Base-by-base conservation (phyloP, 1,140 invertebrate genomes). In the Saccostrea glomerata region DNA sequence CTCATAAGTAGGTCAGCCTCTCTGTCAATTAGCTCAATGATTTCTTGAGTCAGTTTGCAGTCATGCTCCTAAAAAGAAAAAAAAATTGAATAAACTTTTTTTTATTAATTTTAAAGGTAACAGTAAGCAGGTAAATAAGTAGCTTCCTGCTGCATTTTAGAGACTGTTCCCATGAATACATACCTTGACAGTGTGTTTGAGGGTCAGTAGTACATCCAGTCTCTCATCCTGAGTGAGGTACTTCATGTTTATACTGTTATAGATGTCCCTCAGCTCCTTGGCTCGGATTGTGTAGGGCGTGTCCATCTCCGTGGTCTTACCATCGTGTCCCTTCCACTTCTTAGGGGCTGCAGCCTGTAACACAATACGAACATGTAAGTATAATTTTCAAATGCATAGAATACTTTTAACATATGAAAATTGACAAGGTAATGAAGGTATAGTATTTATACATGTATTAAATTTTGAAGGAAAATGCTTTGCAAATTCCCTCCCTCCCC, bases 151-250 rank as follows among this genome's bases (percentile, higher is more conserved):
- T n/a, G n/a, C n/a, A n/a, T n/a, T n/a, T n/a, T n/a, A n/a, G n/a
- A n/a, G n/a, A n/a, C n/a, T n/a, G n/a, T n/a, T n/a, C n/a, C n/a
- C n/a, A n/a, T n/a, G n/a, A n/a, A n/a, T n/a, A n/a, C n/a, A n/a
- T n/a, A n/a, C n/a, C 93, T 95, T 95, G 12, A 95, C 94, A 40
- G 95, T 95, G 84, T 95, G 94, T 91, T 95, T 95, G 3, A 95
- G 90, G 0, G 95, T 95, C 20, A 95, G 92, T 13, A 95, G 90
- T 0, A 95, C 94, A 92, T 95, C 95, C 25, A 95, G 91, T 40
- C 95, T 87, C 90, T 95, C 95, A 90, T 95, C 95, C 85, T 94
- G 94, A 7, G 95, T 95, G 11, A 95, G 92, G 84, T 94, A 95
- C 86, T 94, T 95, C 94, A 95, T 95, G 89, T 94, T 95, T 88